phyloP scores from a whole-genome alignment of 2,797 vertebrate species.

The Zenarchopterus dispar region DNA sequence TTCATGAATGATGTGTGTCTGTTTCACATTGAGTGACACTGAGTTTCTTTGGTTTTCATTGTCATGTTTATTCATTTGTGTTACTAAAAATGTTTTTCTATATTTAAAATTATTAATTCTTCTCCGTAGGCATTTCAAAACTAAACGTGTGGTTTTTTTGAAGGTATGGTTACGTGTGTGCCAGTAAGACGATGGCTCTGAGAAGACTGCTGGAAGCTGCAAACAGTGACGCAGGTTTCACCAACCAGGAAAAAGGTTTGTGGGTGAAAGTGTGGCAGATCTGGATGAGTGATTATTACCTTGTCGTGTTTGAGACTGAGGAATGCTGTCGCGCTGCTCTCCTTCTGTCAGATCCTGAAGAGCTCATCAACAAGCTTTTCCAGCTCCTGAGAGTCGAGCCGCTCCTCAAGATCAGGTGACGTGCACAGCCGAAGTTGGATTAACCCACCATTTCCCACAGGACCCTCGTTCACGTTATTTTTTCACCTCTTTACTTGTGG shows the following conservation, averaged over 20 bases:
- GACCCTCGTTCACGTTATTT: no score
- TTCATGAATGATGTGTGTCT: no score
- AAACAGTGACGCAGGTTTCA: conserved; percentile 82
- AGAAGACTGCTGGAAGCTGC: conserved; percentile 84
- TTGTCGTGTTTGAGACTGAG: background rate
- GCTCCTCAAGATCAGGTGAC: conserved; percentile 85
- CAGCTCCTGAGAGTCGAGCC: conserved; percentile 85
- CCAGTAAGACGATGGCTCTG: conserved; percentile 89
- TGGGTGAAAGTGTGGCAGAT: background rate
- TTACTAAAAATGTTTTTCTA: no score
- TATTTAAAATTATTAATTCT: background rate
- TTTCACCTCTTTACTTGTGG: no score
- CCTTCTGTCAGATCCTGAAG: conserved; percentile 82
- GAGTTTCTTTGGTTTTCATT: no score
- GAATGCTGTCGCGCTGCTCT: conserved; percentile 60
- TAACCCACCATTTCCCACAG: no score
- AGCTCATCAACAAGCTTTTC: conserved; percentile 88
- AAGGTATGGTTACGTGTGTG: conserved; percentile 88
- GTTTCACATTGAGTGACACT: no score
- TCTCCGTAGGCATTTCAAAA: background rate
- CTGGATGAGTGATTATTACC: background rate
- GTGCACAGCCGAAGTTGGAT: no score
- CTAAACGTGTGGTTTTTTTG: background rate
- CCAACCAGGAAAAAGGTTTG: conserved; percentile 88
- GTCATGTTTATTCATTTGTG: no score